Conservation (phyloP, 2,888 invertebrate species). For the Heliconius erato region DNA sequence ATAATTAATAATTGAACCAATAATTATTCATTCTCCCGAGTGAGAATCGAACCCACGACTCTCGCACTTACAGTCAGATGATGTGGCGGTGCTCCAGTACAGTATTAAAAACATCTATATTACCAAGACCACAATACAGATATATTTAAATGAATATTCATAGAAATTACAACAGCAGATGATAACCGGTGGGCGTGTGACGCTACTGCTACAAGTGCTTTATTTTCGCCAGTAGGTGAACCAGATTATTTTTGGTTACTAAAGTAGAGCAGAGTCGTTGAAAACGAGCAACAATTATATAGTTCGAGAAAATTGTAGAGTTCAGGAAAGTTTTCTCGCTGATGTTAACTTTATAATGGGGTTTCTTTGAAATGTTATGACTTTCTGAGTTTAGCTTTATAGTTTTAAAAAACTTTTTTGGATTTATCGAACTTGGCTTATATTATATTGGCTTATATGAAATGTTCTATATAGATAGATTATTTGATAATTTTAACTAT, state of each 20-base stretch:
- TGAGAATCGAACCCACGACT: too few species aligned
- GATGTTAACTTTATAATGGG: conserved; percentile 2
- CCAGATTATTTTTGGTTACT: conserved; percentile 17
- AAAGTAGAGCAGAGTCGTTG: conserved; percentile 21
- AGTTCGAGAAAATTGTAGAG: neutral
- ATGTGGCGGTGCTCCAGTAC: too few species aligned
- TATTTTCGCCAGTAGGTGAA: conserved; percentile 27
- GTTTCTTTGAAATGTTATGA: neutral
- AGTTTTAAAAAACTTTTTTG: neutral
- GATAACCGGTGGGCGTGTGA: conserved; percentile 28
- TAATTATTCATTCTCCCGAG: neutral
- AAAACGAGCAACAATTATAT: conserved; percentile 11
- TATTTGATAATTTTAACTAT: too few species aligned
- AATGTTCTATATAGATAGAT: neutral
- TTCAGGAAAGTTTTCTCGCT: neutral
- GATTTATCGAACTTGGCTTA: neutral
- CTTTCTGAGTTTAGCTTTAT: neutral
- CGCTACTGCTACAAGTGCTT: conserved; percentile 27
- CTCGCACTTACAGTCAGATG: too few species aligned
- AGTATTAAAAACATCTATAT: neutral
- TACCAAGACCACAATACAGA: neutral
- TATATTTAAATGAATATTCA: neutral
- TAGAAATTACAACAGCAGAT: conserved; percentile 8
- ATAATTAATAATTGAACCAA: too few species aligned
- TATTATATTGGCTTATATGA: too few species aligned